Percentiles rank a stretch among this genome's conserved stretches.
Conservation (phyloP, 2,797 vertebrate genomes). For the Siniperca scherzeri region DNA sequence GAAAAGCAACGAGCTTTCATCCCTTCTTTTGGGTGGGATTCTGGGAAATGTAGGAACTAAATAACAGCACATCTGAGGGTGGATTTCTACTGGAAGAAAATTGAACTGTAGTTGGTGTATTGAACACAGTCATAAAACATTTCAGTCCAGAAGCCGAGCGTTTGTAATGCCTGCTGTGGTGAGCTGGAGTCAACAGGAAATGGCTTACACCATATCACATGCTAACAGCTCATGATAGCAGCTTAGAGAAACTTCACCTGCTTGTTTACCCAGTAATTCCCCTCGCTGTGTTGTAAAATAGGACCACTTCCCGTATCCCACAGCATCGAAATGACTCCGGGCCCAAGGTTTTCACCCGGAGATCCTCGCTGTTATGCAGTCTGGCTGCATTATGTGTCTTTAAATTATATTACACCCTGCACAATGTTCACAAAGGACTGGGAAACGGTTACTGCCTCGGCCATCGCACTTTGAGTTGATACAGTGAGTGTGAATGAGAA, state of each 20-base stretch:
- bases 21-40: background rate
- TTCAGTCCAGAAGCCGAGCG: background rate
- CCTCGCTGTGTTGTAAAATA: background rate
- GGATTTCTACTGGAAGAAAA: background rate
- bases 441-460: slow-evolving; percentile 28
- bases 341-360: too few relatives aligned
- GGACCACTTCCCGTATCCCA: slow-evolving; percentile 9
- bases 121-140: background rate
- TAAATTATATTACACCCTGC: background rate
- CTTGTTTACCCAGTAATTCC: background rate
- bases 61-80: background rate
- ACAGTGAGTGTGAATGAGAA: background rate
- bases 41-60: background rate
- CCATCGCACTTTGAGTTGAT: background rate
- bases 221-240: background rate
- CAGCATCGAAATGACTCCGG: background rate
- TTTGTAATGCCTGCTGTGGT: background rate
- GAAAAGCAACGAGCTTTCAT: background rate
- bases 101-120: background rate
- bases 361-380: background rate
- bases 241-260: background rate
- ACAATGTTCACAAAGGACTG: background rate
- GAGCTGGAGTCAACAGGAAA: slow-evolving; percentile 13
- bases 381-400: background rate
- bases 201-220: background rate